phyloP scores from a whole-genome alignment of 2,888 invertebrate genomes.

The Slavum lentiscoides region DNA sequence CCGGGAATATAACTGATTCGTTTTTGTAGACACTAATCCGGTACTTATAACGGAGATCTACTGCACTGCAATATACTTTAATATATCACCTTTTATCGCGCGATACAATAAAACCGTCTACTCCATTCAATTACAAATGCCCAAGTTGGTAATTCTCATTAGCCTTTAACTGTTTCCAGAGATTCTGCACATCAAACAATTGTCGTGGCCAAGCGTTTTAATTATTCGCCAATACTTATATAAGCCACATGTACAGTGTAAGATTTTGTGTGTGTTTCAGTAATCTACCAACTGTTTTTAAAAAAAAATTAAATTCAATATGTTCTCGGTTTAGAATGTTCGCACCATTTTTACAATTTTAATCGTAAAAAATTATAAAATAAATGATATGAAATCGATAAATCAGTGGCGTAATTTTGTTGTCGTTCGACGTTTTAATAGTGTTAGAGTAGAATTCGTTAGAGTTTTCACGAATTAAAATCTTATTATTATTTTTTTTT shows the following conservation, averaged over 20 bases:
- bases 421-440: background rate
- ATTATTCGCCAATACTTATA: background rate
- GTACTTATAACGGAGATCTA: too few relatives aligned
- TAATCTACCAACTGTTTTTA: background rate
- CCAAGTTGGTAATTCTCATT: conserved; percentile 8
- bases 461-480: too few relatives aligned
- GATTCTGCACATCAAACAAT: conserved; percentile 6
- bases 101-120: background rate
- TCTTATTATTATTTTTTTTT: too few relatives aligned
- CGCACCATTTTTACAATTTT: too few relatives aligned
- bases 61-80: too few relatives aligned
- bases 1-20: too few relatives aligned
- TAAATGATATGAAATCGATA: background rate
- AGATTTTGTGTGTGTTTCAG: background rate
- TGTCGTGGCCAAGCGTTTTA: background rate
- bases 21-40: too few relatives aligned
- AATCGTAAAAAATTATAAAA: background rate
- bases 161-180: background rate
- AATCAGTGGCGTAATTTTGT: background rate
- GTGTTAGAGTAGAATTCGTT: conserved; percentile 11
- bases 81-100: too few relatives aligned
- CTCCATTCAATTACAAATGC: background rate
- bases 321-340: too few relatives aligned
- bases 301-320: background rate
- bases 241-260: too few relatives aligned